Base-by-base conservation (phyloP, 2,888 invertebrate genomes). In the Acrobasis consociella region DNA sequence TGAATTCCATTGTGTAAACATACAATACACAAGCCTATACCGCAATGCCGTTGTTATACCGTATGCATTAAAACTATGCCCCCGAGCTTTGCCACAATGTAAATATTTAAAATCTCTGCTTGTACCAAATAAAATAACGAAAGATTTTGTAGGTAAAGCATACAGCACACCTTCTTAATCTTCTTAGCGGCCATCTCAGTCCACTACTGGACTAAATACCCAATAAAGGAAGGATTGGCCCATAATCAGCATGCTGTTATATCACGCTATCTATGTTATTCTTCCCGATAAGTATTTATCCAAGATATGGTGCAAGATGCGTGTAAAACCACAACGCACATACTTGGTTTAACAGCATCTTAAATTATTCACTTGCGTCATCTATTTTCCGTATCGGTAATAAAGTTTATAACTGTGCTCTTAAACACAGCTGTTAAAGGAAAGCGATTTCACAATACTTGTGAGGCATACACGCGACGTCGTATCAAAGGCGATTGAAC, bases 311-410 rank as follows among this genome's bases (percentile, higher is more conserved):
- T 39, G 39, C 16, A 16, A 11, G 31, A 5, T 31, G 31, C 31
- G 7, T 16, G 39, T 55, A 16, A 16, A 55, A 10, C 55, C 17
- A 39, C 55, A 52, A 52, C 31, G n/a, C 52, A 39, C 55, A 38
- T 16, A 38, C 55, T 39, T 17, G 55, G 42, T 58, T 46, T 51
- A 37, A 58, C 49, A 49, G 31, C 49, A 7, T 15, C 58, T 49
- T 58, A 58, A 58, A 49, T 46, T 58, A 58, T 58, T 58, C 58
- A 55, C 55, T 39, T 49, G 49, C 58, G 58, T 58, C 58, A 58
- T 58, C 49, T 58, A 15, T 49, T 49, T 58, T 58, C 49, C 22
- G 31, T 49, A 58, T 58, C 31, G 58, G 58, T 22, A 42, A 58
- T 58, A 58, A 58, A 58, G 49, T 58, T 49, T 49, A 58, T 49